Percentiles rank a stretch among this genome's conserved stretches.
Evolutionary conservation across 2,113 vertebrate species (phyloP).

Genomic region (Paralichthys olivaceus): DNA sequence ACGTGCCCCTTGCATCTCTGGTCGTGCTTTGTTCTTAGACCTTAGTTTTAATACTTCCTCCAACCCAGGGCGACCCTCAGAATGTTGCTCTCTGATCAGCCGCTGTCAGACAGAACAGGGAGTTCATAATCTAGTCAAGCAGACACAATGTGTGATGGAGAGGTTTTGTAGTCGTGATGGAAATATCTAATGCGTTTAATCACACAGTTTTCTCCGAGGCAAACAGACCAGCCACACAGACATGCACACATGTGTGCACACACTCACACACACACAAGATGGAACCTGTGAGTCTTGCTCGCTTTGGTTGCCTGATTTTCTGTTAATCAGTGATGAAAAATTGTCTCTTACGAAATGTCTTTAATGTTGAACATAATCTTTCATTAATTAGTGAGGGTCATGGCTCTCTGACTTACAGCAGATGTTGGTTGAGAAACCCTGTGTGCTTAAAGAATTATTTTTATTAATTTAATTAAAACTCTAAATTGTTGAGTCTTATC

Average conservation of each 20-base stretch:
- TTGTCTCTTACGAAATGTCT: constrained; percentile 48
- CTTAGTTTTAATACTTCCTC: constrained; percentile 73
- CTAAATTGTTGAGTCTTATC: constrained; percentile 57
- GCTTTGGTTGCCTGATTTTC: constrained; percentile 42
- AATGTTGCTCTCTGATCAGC: constrained; percentile 49
- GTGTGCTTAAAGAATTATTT: constrained; percentile 50
- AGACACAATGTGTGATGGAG: constrained; percentile 58
- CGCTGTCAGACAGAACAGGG: constrained; percentile 53
- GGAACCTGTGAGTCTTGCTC: constrained; percentile 15
- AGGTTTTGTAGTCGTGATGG: constrained; percentile 42
- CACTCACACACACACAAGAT: constrained; percentile 16
- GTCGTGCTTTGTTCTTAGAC: constrained; percentile 62
- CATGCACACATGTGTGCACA: neutral
- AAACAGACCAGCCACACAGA: constrained; percentile 21
- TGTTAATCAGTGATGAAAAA: constrained; percentile 47
- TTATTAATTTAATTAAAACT: constrained; percentile 63
- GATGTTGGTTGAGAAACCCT: constrained; percentile 59
- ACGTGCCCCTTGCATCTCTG: constrained; percentile 25
- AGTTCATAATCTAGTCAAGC: constrained; percentile 70
- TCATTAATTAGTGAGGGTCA: constrained; percentile 49
- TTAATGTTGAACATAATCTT: constrained; percentile 57
- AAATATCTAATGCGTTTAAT: constrained; percentile 59
- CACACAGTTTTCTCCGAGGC: constrained; percentile 13
- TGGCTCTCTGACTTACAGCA: constrained; percentile 47
- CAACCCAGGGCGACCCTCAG: constrained; percentile 40